These are phyloP conservation scores for Toxotes lorentzi DNA, from an alignment of 2,797 vertebrate genomes.

Conservation along the genomic window DNA sequence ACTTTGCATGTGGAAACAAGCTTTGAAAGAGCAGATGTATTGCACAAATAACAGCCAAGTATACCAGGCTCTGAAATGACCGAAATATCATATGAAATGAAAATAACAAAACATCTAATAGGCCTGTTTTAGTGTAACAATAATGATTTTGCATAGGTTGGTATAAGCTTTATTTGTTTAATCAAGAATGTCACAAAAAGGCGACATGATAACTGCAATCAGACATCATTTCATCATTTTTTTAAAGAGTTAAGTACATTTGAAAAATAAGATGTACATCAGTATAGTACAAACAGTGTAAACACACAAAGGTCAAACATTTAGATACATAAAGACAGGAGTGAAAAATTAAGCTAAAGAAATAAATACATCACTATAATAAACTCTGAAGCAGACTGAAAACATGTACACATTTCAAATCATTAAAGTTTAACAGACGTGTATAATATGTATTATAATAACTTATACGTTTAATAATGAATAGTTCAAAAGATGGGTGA, in stretches of 20 bases:
- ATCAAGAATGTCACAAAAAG: neutral
- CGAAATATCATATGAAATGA: conserved; percentile 16
- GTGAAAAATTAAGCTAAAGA: neutral
- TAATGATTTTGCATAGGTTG: neutral
- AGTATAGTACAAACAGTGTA: neutral
- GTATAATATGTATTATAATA: neutral
- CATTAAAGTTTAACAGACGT: neutral
- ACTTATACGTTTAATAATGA: neutral
- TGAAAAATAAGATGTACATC: too few relatives aligned
- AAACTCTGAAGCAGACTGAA: too few relatives aligned
- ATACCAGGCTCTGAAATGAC: conserved; percentile 52
- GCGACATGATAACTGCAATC: neutral
- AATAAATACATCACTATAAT: neutral
- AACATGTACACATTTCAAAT: neutral
- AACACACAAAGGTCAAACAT: neutral
- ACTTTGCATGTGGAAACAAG: conserved; percentile 31
- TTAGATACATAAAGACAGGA: neutral
- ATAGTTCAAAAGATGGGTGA: neutral
- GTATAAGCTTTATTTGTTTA: neutral
- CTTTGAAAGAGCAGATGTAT: conserved; percentile 46
- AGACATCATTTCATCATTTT: neutral
- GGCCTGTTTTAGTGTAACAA: neutral
- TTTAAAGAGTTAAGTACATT: neutral
- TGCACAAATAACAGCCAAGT: conserved; percentile 75
- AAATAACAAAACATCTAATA: neutral